Conservation (phyloP, 2,113 vertebrate species). For the Pitta sordida region DNA sequence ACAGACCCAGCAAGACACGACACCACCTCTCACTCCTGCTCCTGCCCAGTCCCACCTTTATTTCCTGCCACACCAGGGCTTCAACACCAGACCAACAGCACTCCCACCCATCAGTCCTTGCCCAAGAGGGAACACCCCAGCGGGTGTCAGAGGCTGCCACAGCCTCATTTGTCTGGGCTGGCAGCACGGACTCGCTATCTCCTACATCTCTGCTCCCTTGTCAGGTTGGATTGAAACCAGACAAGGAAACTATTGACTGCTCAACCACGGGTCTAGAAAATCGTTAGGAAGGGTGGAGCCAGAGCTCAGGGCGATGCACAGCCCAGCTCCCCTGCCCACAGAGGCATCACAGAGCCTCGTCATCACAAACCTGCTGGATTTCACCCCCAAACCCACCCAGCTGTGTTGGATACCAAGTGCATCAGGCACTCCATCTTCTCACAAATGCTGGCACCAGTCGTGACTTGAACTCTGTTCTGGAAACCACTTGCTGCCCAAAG, state of each 20-base stretch:
- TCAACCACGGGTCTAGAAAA: not conserved
- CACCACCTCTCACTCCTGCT: not conserved
- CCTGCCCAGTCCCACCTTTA: not conserved
- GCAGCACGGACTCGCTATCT: fast-evolving
- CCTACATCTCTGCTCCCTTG: not conserved
- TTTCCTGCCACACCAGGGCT: fast-evolving
- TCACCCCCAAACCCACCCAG: not conserved
- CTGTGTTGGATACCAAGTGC: not conserved
- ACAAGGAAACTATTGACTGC: not conserved
- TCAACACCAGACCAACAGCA: not conserved
- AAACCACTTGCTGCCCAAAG: not conserved
- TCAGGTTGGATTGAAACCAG: constrained; percentile 10
- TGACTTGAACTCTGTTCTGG: not conserved
- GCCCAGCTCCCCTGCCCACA: fast-evolving
- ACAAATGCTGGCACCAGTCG: not conserved
- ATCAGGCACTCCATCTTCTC: not conserved
- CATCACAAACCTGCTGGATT: fast-evolving
- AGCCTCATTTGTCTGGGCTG: not conserved
- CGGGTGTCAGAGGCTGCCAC: not conserved
- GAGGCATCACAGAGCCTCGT: not conserved
- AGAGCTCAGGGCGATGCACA: fast-evolving
- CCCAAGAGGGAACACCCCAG: not conserved
- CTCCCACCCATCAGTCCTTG: fast-evolving
- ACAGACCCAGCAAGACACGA: not conserved
- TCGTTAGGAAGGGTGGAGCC: not conserved